phyloP scores from a whole-genome alignment of 2,888 invertebrate genomes.

The Halocaridina rubra region DNA sequence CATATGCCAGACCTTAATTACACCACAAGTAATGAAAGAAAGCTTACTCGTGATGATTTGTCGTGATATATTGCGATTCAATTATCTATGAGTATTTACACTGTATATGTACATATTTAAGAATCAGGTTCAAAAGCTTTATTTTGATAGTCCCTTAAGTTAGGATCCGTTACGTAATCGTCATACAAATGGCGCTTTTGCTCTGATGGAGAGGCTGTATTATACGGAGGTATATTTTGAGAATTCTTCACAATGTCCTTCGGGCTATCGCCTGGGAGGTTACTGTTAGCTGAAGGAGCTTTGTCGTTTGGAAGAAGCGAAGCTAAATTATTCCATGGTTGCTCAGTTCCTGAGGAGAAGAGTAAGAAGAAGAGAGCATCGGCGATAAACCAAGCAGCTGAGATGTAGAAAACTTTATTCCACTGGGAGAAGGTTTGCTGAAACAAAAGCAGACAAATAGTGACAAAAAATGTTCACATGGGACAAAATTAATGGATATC shows the following conservation, averaged over 20 bases:
- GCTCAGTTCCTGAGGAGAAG: slow-evolving; percentile 34
- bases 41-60: no score
- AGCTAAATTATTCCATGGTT: slow-evolving; percentile 17
- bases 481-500: background rate
- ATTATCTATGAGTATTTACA: no score
- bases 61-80: no score
- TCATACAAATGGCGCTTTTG: background rate
- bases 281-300: background rate
- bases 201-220: no score
- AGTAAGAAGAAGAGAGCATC: slow-evolving; percentile 26
- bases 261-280: background rate
- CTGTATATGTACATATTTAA: background rate
- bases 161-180: background rate
- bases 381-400: slow-evolving; percentile 22
- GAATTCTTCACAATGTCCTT: background rate
- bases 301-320: background rate
- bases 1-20: no score
- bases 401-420: slow-evolving; percentile 45
- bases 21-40: no score
- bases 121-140: background rate
- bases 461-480: background rate
- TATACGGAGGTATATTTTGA: no score
- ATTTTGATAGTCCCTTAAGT: background rate
- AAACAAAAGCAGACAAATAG: background rate
- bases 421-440: slow-evolving; percentile 35